phyloP scores from a whole-genome alignment of 2,888 invertebrate species.

The Pammene fasciana region DNA sequence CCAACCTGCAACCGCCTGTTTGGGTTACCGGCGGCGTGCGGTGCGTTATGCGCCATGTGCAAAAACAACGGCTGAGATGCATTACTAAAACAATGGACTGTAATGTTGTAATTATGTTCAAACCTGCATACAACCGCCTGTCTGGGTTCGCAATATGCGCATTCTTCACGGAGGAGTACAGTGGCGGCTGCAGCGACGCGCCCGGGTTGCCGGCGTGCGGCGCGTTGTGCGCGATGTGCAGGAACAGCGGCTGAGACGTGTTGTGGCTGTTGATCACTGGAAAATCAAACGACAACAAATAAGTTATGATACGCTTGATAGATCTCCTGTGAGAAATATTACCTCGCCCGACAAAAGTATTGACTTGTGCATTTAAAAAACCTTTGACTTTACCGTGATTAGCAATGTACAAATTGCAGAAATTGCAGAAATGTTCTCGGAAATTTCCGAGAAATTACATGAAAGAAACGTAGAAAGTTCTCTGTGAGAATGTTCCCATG shows the following conservation, averaged over 20 bases:
- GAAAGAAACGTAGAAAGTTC: too few relatives aligned
- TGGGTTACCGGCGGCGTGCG: background rate
- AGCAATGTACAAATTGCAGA: too few relatives aligned
- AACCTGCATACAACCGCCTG: conserved; percentile 90
- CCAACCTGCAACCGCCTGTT: background rate
- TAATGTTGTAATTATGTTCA: conserved; percentile 6
- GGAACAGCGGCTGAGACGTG: conserved; percentile 86
- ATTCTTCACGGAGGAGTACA: conserved; percentile 86
- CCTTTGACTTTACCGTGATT: too few relatives aligned
- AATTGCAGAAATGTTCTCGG: too few relatives aligned
- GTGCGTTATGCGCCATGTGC: background rate
- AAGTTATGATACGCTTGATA: too few relatives aligned
- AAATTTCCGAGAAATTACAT: too few relatives aligned
- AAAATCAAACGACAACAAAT: conserved; percentile 32
- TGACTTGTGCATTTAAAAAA: too few relatives aligned
- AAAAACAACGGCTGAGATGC: too few relatives aligned
- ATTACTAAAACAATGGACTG: background rate
- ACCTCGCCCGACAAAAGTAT: too few relatives aligned
- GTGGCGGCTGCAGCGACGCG: conserved; percentile 88
- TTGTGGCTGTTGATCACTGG: conserved; percentile 85
- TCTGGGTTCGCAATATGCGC: conserved; percentile 87
- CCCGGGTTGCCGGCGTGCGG: conserved; percentile 91
- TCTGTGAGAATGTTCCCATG: too few relatives aligned
- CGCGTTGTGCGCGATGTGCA: conserved; percentile 91
- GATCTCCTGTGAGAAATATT: too few relatives aligned